Base-by-base conservation (phyloP, 2,888 invertebrate species). In the Harpalus rufipes region DNA sequence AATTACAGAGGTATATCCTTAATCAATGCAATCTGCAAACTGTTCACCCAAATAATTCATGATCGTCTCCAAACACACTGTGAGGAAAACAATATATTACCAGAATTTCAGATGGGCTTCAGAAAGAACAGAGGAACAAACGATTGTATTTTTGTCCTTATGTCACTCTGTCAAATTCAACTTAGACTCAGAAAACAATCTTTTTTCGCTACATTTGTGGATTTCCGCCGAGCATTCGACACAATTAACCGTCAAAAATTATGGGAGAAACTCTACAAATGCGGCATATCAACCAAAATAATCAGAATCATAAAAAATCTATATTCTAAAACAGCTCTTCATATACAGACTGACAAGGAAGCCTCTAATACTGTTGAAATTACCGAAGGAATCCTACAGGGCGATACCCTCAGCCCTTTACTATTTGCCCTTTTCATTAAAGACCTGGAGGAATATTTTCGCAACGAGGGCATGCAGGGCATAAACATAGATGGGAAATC, bases 1-100 rank as follows among this genome's bases (percentile, higher is more conserved):
- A 68, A 68, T n/a, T 68, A 68, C 68, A 25, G 68, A 21, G 68
- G 32, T 18, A 68, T 68, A 21, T 25, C 68, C 7, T 7, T 68
- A 21, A 14, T 68, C 14, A 25, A 68, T 21, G 14, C 25, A 1
- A 68, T 68, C 39, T 25, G 32, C 39, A 68, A 68, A 25, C 68
- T 68, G 6, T 68, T 68, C 21, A 68, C 68, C n/a, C 39, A 25
- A 16, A 68, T 68, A 39, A 68, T 68, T 6, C 14, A 68, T 5
- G 10, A 68, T 18, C 18, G 68, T 8, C 18, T 68, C 25, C 18
- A 44, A 32, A 10, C 21, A 18, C 59, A 61, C 10, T 51, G 44
- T 51, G 12, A 51, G 44, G 44, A 51, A 51, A 51, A 51, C 12
- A 63, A 63, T 10, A 25, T 63, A 63, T 63, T 63, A 63, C 44